Base-by-base conservation (phyloP, 2,113 vertebrate species). In the Phoxinus phoxinus region DNA sequence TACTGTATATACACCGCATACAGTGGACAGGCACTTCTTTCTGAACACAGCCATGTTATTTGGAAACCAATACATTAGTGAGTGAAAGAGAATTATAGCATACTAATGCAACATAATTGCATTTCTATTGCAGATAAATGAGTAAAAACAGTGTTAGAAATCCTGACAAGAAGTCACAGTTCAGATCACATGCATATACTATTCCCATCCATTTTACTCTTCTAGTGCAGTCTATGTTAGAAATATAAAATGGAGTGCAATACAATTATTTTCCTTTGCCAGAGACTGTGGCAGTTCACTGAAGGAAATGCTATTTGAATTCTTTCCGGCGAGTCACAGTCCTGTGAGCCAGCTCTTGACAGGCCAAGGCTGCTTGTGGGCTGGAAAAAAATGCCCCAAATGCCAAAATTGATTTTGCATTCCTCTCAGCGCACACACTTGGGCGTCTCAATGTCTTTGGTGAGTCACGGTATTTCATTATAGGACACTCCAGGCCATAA, bases 381-480 rank as follows among this genome's bases (percentile, higher is more conserved):
- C 56, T 80, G 69, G 21, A 53, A 77, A 76, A 35, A 81, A 79
- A 73, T 56, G 63, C 32, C 27, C 48, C 63, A 53, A 72, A 84
- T 74, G 82, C 75, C 76, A 63, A 80, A 63, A 91, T 87, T 91
- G 92, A 93, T 92, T 93, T 91, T 92, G 90, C 91, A 90, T 91
- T 91, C 89, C 90, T 90, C 91, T 89, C 87, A 86, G 87, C 88
- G 84, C 86, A 93, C 87, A 92, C 84, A 58, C 61, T 37, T 51
- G 87, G 61, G 84, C 83, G 87, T 93, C 88, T 90, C 77, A 88
- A 89, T 90, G 88, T 90, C 90, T 90, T 48, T 75, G 87, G 86
- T 93, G 89, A 94, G 90, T 93, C 92, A 94, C 89, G 71, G 83
- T 86, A 83, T 91, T 92, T 91, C 86, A 90, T 83, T 71, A 53